Percentiles rank a stretch among this genome's conserved stretches.
These are phyloP conservation scores for Notodonta dromedarius DNA, from an alignment of 2,888 invertebrate species.

Conservation along the genomic window DNA sequence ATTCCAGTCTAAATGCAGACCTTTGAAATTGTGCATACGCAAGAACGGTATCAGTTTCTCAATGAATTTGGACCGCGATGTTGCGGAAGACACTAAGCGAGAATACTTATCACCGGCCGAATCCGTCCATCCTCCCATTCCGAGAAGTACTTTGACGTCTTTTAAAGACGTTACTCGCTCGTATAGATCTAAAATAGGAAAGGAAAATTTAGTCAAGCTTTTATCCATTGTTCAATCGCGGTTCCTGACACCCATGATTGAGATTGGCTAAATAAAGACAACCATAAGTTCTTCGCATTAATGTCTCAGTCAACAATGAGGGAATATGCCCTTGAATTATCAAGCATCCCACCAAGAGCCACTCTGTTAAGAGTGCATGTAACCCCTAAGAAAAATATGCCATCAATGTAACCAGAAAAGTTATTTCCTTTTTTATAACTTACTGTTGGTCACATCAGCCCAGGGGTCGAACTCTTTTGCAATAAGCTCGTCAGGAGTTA, in stretches of 20 bases:
- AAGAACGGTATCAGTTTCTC: constrained; percentile 88
- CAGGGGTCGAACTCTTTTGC: constrained; percentile 94
- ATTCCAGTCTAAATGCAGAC: constrained; percentile 97
- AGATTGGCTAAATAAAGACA: too few species aligned
- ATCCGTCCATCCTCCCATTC: constrained; percentile 98
- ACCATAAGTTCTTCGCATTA: too few species aligned
- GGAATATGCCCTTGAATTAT: too few species aligned
- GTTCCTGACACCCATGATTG: too few species aligned
- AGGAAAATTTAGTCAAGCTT: neutral
- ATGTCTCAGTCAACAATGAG: too few species aligned
- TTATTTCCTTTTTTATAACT: constrained; percentile 42
- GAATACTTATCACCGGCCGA: constrained; percentile 95
- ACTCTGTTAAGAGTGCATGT: too few species aligned
- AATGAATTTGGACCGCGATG: constrained; percentile 88
- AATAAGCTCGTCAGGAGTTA: constrained; percentile 91
- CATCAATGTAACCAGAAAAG: neutral
- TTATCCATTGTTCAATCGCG: too few species aligned
- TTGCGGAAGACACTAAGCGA: constrained; percentile 87
- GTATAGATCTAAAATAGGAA: constrained; percentile 87
- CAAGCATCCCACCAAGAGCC: too few species aligned
- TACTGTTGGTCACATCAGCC: constrained; percentile 94
- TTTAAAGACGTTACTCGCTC: constrained; percentile 89
- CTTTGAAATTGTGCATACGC: constrained; percentile 90
- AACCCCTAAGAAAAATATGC: too few species aligned
- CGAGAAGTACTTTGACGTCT: constrained; percentile 88